Base-by-base conservation (phyloP, 2,797 vertebrate species). In the Anguilla anguilla region DNA sequence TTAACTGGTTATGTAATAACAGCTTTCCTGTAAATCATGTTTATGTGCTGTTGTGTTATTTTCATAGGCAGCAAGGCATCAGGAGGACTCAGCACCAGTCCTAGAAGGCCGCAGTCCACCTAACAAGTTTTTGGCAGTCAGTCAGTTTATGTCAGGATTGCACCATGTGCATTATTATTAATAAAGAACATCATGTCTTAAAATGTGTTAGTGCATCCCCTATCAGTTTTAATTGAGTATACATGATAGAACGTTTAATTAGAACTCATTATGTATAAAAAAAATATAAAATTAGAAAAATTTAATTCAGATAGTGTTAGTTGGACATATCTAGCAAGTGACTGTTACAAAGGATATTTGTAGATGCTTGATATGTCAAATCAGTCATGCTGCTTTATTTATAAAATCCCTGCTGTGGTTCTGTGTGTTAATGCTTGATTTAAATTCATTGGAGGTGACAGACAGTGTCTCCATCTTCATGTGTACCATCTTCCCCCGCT, bases 401-500 rank as follows among this genome's bases (percentile, higher is more conserved):
- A 74, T 31, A 13, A 35, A 43, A 81, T 6, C 11, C 89, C 25
- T 35, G 17, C 53, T 22, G 79, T 28, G 53, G 5, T 46, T 90
- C 31, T 0, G 51, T 61, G 28, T 39, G 35, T 17, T 43, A 2
- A 19, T 49, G 77, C 77, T 10, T 81, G 77, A 81, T 81, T 46
- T 46, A 81, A 49, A 22, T 51, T 81, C 19, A 81, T 81, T n/a
- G 22, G 43, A 77, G 69, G 74, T 25, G 17, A 22, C 35, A 46
- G 11, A 74, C 31, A 35, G 43, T 51, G 19, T 81, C 77, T 49
- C 43, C 77, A 25, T 22, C 22, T 77, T 43, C 17, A 59, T 35
- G 31, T 64, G 19, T 49, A 46, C 11, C 82, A 89, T 59, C 87
- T 87, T 39, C 17, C 86, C 39, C 87, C 43, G 86, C 79, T 88